These are phyloP conservation scores for Coreoperca whiteheadi DNA, from an alignment of 2,113 vertebrate species.

Conservation along the genomic window DNA sequence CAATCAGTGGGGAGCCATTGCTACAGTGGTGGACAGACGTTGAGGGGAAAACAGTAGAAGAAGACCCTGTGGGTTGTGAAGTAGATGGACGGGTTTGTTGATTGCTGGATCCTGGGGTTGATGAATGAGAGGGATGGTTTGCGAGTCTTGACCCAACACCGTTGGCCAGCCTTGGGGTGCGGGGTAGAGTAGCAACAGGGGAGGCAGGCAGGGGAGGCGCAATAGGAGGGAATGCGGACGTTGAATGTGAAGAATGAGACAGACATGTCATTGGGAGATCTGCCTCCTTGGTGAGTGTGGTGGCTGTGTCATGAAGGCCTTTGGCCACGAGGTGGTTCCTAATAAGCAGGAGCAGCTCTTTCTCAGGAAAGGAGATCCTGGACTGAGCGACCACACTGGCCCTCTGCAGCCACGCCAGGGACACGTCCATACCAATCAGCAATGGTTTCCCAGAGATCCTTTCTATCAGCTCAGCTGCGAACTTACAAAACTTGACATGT, in stretches of 20 bases:
- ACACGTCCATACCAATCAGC: constrained; percentile 95
- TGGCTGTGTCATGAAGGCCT: constrained; percentile 93
- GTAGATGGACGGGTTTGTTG: constrained; percentile 86
- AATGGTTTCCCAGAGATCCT: constrained; percentile 95
- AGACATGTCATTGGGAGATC: constrained; percentile 95
- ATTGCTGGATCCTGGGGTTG: constrained; percentile 82
- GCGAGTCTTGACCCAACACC: constrained; percentile 89
- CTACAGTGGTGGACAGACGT: constrained; percentile 84
- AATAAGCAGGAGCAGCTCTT: constrained; percentile 95
- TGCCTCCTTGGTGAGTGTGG: constrained; percentile 92
- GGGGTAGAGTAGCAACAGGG: constrained; percentile 89
- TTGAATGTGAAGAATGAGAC: constrained; percentile 83
- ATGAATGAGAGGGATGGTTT: constrained; percentile 84
- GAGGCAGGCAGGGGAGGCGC: constrained; percentile 82
- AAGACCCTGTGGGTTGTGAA: constrained; percentile 84
- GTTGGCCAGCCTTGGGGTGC: constrained; percentile 93
- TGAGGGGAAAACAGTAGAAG: constrained; percentile 81
- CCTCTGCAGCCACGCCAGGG: constrained; percentile 94
- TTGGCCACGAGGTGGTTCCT: constrained; percentile 97
- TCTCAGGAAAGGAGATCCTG: constrained; percentile 95
- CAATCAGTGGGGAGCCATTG: constrained; percentile 90
- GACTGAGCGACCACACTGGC: constrained; percentile 98
- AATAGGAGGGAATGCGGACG: constrained; percentile 87
- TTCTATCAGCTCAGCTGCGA: constrained; percentile 95
- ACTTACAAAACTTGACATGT: constrained; percentile 98